Evolutionary conservation across 2,113 vertebrate species (phyloP).

Genomic region (Gavia stellata): DNA sequence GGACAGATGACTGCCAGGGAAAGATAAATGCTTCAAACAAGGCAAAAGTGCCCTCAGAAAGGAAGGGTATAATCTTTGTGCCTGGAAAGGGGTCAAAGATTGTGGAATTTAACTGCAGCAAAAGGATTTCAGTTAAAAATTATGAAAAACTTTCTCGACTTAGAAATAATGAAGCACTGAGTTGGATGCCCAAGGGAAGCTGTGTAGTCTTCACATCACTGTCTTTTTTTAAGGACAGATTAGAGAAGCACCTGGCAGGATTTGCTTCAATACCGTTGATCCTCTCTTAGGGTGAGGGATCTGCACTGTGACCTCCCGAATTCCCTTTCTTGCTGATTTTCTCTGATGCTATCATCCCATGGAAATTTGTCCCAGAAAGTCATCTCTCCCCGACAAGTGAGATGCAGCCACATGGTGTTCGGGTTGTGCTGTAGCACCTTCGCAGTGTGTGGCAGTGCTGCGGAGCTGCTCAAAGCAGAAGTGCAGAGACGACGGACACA

Average conservation of each 20-base stretch:
- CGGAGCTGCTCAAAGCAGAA: background rate
- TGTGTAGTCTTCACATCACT: background rate
- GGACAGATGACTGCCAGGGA: background rate
- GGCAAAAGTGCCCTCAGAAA: background rate
- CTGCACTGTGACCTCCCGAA: background rate
- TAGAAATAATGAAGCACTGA: background rate
- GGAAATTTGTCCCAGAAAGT: background rate
- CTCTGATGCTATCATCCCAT: background rate
- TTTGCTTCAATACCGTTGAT: background rate
- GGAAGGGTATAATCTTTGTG: background rate
- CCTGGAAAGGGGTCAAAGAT: background rate
- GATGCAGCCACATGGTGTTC: background rate
- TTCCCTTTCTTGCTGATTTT: background rate
- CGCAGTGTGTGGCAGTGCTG: rapidly evolving
- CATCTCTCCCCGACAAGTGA: background rate
- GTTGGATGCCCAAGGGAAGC: background rate
- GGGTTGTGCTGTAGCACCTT: background rate
- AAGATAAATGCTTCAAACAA: background rate
- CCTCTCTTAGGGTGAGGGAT: background rate
- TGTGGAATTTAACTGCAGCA: background rate
- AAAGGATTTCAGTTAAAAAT: background rate
- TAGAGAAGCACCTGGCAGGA: background rate
- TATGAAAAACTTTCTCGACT: background rate
- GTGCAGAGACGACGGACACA: background rate
- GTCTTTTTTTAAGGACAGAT: background rate